phyloP scores from a whole-genome alignment of 1,140 invertebrate species.

The Babylonia areolata region DNA sequence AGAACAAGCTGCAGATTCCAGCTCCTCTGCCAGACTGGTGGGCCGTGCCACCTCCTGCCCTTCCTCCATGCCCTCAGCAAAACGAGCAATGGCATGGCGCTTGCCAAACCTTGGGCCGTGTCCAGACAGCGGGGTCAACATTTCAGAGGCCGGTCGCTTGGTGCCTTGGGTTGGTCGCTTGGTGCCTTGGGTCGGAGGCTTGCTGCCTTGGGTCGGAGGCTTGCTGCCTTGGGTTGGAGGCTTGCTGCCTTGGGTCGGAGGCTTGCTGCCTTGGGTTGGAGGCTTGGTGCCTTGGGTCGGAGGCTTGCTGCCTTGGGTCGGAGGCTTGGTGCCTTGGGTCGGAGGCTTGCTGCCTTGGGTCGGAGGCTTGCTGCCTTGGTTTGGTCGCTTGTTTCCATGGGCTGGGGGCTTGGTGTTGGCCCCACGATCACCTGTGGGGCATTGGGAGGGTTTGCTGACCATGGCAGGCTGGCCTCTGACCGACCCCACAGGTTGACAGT shows the following conservation, averaged over 20 bases:
- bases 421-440: background rate
- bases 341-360: too few species aligned
- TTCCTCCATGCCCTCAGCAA: background rate
- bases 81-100: background rate
- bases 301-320: too few species aligned
- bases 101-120: background rate
- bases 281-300: too few species aligned
- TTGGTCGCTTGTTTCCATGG: background rate
- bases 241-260: background rate
- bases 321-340: background rate
- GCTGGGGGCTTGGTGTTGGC: background rate
- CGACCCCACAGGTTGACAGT: background rate
- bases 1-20: background rate
- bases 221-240: background rate
- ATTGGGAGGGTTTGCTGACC: background rate
- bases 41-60: background rate
- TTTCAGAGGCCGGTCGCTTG: background rate
- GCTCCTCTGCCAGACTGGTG: background rate
- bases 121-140: constrained; percentile 2
- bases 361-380: too few species aligned
- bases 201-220: background rate
- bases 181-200: background rate
- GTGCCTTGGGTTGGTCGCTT: background rate
- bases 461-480: background rate
- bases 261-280: background rate